Percentiles rank a stretch among this genome's conserved stretches.
Evolutionary conservation across 2,113 vertebrate genomes (phyloP).

Genomic region (Chaetops frenatus): DNA sequence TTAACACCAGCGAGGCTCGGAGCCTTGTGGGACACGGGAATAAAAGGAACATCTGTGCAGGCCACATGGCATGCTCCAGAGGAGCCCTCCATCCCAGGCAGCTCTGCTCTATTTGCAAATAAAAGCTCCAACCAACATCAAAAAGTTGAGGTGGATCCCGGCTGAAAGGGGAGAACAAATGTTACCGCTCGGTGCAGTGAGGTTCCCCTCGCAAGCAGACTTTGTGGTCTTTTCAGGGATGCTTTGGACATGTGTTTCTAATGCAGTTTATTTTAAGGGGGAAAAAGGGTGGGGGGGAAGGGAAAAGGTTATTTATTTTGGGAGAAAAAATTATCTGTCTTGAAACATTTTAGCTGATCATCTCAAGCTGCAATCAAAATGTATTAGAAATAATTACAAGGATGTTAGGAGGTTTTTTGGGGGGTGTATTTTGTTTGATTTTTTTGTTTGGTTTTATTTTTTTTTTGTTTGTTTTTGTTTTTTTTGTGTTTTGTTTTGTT

Average conservation of each 20-base stretch:
- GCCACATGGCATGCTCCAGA: slow-evolving; percentile 3
- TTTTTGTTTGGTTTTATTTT: fast-evolving
- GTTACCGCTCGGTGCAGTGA: background rate
- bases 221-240: background rate
- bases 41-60: slow-evolving; percentile 28
- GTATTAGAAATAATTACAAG: background rate
- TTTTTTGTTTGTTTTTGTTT: background rate
- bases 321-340: background rate
- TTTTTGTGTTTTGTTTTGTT: too few species aligned
- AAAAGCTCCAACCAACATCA: slow-evolving; percentile 16
- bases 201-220: background rate
- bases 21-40: slow-evolving; percentile 29
- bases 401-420: fast-evolving
- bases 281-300: background rate
- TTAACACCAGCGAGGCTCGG: slow-evolving; percentile 21
- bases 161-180: slow-evolving; percentile 45
- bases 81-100: background rate
- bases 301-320: background rate
- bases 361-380: background rate
- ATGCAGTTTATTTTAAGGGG: background rate
- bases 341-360: background rate
- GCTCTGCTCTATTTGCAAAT: slow-evolving; percentile 10
- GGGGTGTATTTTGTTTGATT: background rate
- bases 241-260: background rate
- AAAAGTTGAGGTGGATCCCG: slow-evolving; percentile 5